Base-by-base conservation (phyloP, 2,888 invertebrate genomes). In the Molanna angustata region DNA sequence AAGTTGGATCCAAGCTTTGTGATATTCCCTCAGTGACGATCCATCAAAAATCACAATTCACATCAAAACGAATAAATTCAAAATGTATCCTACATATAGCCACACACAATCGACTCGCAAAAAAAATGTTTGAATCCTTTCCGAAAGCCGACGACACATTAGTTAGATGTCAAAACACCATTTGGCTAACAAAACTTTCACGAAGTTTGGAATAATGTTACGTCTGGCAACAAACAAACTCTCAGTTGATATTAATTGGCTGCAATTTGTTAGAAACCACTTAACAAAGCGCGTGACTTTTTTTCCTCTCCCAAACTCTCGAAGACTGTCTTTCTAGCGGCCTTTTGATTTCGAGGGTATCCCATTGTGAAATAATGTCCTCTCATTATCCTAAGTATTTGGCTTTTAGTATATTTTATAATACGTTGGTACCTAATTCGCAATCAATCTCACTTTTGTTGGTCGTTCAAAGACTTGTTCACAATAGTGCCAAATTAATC, bases 151-250 rank as follows among this genome's bases (percentile, higher is more conserved):
- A 46, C 49, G 43, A 52, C 40, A n/a, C n/a, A 58, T 58, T 58
- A 50, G 55, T 55, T 22, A 51, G 50, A 40, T 58, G 58, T 58
- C 58, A 58, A 52, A 58, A 58, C 53, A 58, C 42, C 47, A 47
- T 51, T 55, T 41, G 14, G 14, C 22, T 19, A 43, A 54, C 46
- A 54, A 57, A 49, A 53, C 35, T 22, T 17, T 14, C 31, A 31
- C 40, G 49, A 35, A 51, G 50, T 35, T 22, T n/a, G n/a, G n/a
- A n/a, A n/a, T n/a, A n/a, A n/a, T n/a, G n/a, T n/a, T n/a, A n/a
- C n/a, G n/a, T n/a, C n/a, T n/a, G n/a, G n/a, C n/a, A n/a, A n/a
- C 40, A 41, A 53, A 46, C 51, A 54, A 49, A 52, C 50, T 52
- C 45, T 41, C 31, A n/a, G 33, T 22, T n/a, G 43, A 51, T 56